Base-by-base conservation (phyloP, 2,888 invertebrate species). In the Eueremaeus valkanovi region DNA sequence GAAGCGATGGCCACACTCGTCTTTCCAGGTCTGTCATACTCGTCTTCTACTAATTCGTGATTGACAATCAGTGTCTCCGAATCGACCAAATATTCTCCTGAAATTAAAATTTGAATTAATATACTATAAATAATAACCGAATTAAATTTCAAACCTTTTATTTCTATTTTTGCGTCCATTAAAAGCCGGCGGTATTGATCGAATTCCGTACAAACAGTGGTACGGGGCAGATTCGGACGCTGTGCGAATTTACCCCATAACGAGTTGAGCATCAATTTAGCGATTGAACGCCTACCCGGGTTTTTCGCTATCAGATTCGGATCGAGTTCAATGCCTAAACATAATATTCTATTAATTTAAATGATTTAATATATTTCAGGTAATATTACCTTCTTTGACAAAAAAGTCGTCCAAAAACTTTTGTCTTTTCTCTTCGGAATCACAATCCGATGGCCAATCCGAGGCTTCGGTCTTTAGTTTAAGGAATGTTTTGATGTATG, bases 401-500 rank as follows among this genome's bases (percentile, higher is more conserved):
- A 24, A n/a, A 24, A 24, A 68, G 1, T 42, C 24, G 29, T 79
- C 63, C n/a, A 76, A 40, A 51, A 79, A 80, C 11, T 79, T 27
- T 11, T 76, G 2, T 18, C 81, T 77, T 55, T 80, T 81, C 1
- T 73, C 68, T 1, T 73, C 29, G 49, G 74, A 78, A 31, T 80
- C 78, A 51, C 78, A 76, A 18, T 78, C 78, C 6, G 78, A 77
- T 3, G 81, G 81, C 78, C 78, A 81, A 0, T 79, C 81, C 31
- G 78, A 78, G 0, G 80, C 78, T 76, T 81, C 81, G 51, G 79
- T 79, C 76, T 81, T 81, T 13, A 80, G 61, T 45, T 80, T 79
- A 3, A 81, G 75, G 73, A 81, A 81, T 6, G 74, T 78, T 49
- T 79, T 78, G 1, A 81, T 79, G 72, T 81, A 81, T 13, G 75